These are phyloP conservation scores for mouse (Mus musculus) DNA, from an alignment of 2,113 vertebrate species.

Conservation along the genomic window GRCm39 chr11:55284001-55284500, in stretches of 20 bases:
- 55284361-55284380: neutral
- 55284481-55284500: neutral
- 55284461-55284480: neutral
- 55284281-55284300: no score
- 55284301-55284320: no score
- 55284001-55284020: neutral
- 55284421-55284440: neutral
- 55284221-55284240: no score
- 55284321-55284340: neutral
- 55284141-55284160: no score
- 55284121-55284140: neutral
- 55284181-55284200: no score
- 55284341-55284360: neutral
- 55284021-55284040: neutral
- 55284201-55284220: no score
- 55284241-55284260: no score
- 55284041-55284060: accelerated
- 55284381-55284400: neutral
- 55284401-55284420: neutral
- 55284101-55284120: neutral
- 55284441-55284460: accelerated
- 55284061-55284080: neutral
- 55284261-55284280: no score
- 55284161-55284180: no score
- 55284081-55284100: neutral